Evolutionary conservation across 2,113 vertebrate genomes (phyloP), one percentile per base, ranked within the genome.

Genomic region (Callipepla squamata): DNA sequence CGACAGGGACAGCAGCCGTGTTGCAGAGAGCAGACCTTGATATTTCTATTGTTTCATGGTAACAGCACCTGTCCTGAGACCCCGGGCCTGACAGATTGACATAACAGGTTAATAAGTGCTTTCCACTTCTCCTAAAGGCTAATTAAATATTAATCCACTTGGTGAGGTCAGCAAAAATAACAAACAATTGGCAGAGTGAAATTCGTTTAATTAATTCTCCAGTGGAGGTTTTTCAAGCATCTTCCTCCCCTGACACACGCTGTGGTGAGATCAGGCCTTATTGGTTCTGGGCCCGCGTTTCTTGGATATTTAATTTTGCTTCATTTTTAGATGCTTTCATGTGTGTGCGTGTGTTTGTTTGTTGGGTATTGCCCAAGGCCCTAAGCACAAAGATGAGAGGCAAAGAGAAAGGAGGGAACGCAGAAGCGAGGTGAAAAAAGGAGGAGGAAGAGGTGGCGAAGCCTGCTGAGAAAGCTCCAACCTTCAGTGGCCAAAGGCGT

Each of bases 101-200:
- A 98, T 97, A 98, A 98, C 98, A 98, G 98, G 99, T 99, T 99
- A 99, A 99, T 99, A 98, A 99, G 98, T 98, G 98, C 97, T 97
- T 98, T 98, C 98, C 98, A 98, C 98, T 98, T 98, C 98, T 99
- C 98, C 98, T 98, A 98, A 98, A 99, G 98, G 98, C 98, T 98
- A 99, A 99, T 99, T 98, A 99, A 99, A 99, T 99, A 99, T 99
- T 99, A 99, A 99, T 99, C 98, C 98, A 98, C 97, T 97, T 98
- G 98, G 98, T 98, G 98, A 99, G 99, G 99, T 99, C 99, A 99
- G 99, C 99, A 98, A 98, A 98, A 98, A 98, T 97, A 97, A 95
- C 98, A 98, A 98, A 97, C 98, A 98, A 98, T 98, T 97, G 97
- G 98, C 98, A 96, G 98, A 98, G 96, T 94, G 96, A 98, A 98